Evolutionary conservation across 2,797 vertebrate species (phyloP).

Genomic region (Gallinago solitaria): DNA sequence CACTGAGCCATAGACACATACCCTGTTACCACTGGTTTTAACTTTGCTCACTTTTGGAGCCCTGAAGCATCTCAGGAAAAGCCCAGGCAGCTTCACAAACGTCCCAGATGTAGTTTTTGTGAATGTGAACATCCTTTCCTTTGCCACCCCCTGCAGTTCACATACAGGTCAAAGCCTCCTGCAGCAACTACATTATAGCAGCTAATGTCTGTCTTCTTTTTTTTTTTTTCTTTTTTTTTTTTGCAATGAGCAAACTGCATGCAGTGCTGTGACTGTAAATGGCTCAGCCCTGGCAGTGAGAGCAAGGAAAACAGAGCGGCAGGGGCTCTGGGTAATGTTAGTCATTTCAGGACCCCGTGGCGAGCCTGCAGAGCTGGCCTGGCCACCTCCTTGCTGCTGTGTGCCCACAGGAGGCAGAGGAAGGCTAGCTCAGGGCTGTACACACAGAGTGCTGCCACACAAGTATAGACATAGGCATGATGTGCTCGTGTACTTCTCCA

Average conservation of each 20-base stretch:
- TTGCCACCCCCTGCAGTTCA: neutral
- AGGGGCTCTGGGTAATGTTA: neutral
- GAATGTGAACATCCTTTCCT: neutral
- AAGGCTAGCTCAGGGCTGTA: neutral
- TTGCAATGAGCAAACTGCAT: neutral
- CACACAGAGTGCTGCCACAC: neutral
- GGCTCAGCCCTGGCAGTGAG: neutral
- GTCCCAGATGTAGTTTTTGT: neutral
- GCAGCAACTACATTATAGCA: neutral
- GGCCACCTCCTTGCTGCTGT: neutral
- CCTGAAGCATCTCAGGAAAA: neutral
- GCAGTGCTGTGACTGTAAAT: fast-evolving
- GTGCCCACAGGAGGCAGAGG: neutral
- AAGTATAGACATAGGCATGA: neutral
- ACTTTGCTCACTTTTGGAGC: neutral
- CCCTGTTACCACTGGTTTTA: neutral
- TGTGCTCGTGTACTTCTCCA: neutral
- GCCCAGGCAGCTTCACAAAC: neutral
- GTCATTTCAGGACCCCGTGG: neutral
- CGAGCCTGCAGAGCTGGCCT: fast-evolving
- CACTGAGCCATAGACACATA: neutral
- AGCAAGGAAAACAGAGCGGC: neutral
- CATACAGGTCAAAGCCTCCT: neutral
- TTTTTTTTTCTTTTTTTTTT: neutral
- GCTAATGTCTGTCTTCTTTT: neutral